These are phyloP conservation scores for Cheilosia vernalis DNA, from an alignment of 2,888 invertebrate genomes.

Conservation along the genomic window DNA sequence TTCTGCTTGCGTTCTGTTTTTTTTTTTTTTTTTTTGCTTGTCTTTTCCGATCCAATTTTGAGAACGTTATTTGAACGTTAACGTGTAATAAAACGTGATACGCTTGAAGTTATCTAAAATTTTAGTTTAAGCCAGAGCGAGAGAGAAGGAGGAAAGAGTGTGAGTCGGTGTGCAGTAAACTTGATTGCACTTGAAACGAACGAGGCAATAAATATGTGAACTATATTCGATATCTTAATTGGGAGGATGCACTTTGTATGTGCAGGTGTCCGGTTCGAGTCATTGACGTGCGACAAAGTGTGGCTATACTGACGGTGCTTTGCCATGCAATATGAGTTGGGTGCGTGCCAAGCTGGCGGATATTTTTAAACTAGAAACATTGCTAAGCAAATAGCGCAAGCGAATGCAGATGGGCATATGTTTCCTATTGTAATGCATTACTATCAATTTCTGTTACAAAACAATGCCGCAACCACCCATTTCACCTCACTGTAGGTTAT, in stretches of 20 bases:
- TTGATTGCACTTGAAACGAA: conserved; percentile 49
- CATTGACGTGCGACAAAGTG: conserved; percentile 20
- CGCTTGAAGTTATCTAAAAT: conserved; percentile 71
- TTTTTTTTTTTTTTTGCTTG: conserved; percentile 8
- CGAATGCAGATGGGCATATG: not conserved
- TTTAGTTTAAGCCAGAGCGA: conserved; percentile 16
- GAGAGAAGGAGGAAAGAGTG: not conserved
- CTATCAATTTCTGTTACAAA: conserved; percentile 4
- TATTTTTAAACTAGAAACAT: not conserved
- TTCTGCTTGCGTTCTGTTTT: not conserved
- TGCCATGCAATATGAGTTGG: no score
- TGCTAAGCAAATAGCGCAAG: not conserved
- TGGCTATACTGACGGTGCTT: not conserved
- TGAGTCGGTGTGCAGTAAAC: not conserved
- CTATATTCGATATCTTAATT: conserved; percentile 65
- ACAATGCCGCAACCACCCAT: conserved; percentile 9
- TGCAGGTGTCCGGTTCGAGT: conserved; percentile 31
- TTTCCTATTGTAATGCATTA: not conserved
- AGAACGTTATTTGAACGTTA: conserved; percentile 64
- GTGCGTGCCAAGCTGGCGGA: no score
- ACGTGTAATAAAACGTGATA: conserved; percentile 71
- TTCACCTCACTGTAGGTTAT: conserved; percentile 20
- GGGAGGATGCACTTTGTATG: conserved; percentile 57
- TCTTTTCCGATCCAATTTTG: conserved; percentile 38
- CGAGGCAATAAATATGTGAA: conserved; percentile 42